phyloP scores from a whole-genome alignment of 2,797 vertebrate species.

The Ptychadena robeensis region DNA sequence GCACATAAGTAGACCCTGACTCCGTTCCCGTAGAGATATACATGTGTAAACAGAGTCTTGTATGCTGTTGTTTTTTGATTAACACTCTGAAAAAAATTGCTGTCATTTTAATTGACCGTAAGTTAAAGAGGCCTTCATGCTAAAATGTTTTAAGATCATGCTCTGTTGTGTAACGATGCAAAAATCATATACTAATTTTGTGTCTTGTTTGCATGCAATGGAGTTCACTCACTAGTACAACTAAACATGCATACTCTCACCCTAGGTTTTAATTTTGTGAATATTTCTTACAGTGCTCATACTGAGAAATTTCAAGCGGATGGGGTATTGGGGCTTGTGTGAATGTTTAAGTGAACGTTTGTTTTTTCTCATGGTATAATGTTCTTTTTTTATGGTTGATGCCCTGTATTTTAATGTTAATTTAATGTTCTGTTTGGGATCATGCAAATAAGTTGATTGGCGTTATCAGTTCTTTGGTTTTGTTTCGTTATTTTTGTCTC shows the following conservation, averaged over 20 bases:
- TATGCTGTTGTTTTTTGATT: slow-evolving; percentile 6
- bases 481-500: too few relatives aligned
- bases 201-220: slow-evolving; percentile 53
- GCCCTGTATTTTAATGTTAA: slow-evolving; percentile 56
- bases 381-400: slow-evolving; percentile 48
- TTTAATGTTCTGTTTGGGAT: slow-evolving; percentile 46
- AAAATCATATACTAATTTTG: background rate
- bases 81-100: background rate
- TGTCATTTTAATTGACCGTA: background rate
- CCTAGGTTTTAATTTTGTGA: slow-evolving; percentile 36
- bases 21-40: slow-evolving; percentile 40
- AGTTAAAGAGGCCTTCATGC: background rate
- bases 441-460: slow-evolving; percentile 4
- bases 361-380: slow-evolving; percentile 21
- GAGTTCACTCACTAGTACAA: slow-evolving; percentile 5
- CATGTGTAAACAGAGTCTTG: slow-evolving; percentile 16
- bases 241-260: slow-evolving; percentile 8
- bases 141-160: slow-evolving; percentile 12
- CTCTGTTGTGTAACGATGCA: slow-evolving; percentile 32
- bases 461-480: too few relatives aligned
- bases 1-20: background rate
- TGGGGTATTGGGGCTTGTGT: slow-evolving; percentile 17
- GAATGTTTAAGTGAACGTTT: slow-evolving; percentile 14
- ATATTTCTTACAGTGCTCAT: background rate
- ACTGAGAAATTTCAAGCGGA: background rate